phyloP scores from a whole-genome alignment of 2,113 vertebrate species.

The Falcunculus frontatus region DNA sequence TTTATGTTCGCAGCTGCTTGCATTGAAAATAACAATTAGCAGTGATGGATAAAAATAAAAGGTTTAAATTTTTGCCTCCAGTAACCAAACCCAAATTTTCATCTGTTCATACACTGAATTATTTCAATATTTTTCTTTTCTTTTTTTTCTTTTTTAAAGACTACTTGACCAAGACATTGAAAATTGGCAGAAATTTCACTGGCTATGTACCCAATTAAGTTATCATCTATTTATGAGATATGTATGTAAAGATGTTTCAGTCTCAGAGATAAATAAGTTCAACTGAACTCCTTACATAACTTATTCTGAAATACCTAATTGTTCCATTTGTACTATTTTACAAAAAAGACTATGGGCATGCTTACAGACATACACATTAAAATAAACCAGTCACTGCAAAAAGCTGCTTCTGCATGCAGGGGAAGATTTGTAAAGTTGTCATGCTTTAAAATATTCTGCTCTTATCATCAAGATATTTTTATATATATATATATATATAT shows the following conservation, averaged over 20 bases:
- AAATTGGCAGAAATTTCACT: background rate
- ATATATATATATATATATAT: background rate
- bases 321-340: background rate
- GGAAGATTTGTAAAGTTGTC: slow-evolving; percentile 12
- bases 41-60: background rate
- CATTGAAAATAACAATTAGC: background rate
- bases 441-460: slow-evolving; percentile 40
- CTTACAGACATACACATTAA: slow-evolving; percentile 20
- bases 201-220: background rate
- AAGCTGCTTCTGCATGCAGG: slow-evolving; percentile 33
- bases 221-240: background rate
- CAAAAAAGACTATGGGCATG: slow-evolving; percentile 37
- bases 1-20: background rate
- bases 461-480: background rate
- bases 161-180: background rate
- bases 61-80: background rate
- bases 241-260: background rate
- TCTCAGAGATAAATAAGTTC: background rate
- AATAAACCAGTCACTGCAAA: slow-evolving; percentile 18
- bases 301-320: background rate
- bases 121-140: background rate
- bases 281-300: background rate
- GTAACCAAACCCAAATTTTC: background rate
- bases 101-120: background rate
- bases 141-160: background rate